These are phyloP conservation scores for Sula dactylatra DNA, from an alignment of 2,113 vertebrate species.

Conservation along the genomic window DNA sequence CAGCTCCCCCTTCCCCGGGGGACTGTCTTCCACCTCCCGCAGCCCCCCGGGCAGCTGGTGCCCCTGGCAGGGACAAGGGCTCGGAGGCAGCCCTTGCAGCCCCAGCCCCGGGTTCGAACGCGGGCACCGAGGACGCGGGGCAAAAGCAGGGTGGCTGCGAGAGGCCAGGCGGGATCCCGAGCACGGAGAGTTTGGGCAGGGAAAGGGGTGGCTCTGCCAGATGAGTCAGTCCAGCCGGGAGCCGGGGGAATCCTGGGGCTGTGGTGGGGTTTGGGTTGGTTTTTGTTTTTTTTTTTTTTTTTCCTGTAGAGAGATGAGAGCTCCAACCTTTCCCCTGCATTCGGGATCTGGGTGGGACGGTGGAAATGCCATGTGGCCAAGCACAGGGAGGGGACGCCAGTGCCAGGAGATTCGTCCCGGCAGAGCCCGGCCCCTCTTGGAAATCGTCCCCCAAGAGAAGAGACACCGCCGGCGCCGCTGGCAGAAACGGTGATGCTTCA, in stretches of 20 bases:
- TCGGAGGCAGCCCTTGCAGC: background rate
- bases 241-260: background rate
- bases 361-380: background rate
- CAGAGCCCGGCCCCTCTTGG: background rate
- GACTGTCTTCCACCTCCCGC: background rate
- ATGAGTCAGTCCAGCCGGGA: background rate
- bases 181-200: background rate
- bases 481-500: background rate
- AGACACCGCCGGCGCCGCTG: background rate
- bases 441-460: conserved; percentile 4
- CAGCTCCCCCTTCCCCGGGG: background rate
- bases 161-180: background rate
- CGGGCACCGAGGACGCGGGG: background rate
- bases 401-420: background rate
- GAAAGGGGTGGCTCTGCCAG: background rate
- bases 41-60: background rate
- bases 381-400: background rate
- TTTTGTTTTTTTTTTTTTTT: background rate
- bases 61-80: background rate
- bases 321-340: background rate
- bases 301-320: background rate
- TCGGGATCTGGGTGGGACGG: background rate
- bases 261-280: background rate
- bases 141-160: background rate
- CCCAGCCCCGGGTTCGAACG: fast-evolving